phyloP scores from a whole-genome alignment of 2,113 vertebrate species.

The Carollia perspicillata region DNA sequence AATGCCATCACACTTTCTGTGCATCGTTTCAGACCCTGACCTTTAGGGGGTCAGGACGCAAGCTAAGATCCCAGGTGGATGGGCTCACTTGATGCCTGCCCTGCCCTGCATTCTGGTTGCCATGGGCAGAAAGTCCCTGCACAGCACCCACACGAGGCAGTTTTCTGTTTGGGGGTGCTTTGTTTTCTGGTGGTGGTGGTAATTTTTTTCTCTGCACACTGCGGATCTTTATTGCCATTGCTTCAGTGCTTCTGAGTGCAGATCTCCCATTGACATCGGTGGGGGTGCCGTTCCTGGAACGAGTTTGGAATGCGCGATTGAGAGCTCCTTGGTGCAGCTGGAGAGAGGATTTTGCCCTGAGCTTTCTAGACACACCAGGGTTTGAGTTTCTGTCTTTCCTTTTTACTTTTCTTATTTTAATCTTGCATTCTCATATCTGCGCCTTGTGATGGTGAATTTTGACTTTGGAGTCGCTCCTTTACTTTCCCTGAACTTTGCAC shows the following conservation, averaged over 20 bases:
- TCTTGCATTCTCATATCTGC: neutral
- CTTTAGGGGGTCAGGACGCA: neutral
- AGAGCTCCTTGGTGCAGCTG: neutral
- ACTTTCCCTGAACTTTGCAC: neutral
- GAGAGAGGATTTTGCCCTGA: conserved; percentile 42
- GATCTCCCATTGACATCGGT: neutral
- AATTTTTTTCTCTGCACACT: neutral
- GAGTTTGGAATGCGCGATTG: neutral
- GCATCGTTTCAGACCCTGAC: neutral
- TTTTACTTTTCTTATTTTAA: neutral
- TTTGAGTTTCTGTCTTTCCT: neutral
- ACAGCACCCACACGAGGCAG: neutral
- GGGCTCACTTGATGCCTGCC: neutral
- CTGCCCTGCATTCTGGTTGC: neutral
- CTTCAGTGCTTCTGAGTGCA: conserved; percentile 43
- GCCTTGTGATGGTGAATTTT: neutral
- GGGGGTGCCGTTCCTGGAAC: conserved; percentile 32
- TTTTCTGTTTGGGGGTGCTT: neutral
- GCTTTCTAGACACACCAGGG: conserved; percentile 14
- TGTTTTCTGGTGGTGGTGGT: neutral
- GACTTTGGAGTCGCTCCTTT: neutral
- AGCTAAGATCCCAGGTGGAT: neutral
- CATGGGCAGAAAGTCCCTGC: conserved; percentile 9
- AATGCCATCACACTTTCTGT: neutral
- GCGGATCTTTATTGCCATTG: conserved; percentile 35